Evolutionary conservation across 2,797 vertebrate genomes (phyloP), one percentile per base, ranked within the genome.

Genomic region (Propithecus deckenii): DNA sequence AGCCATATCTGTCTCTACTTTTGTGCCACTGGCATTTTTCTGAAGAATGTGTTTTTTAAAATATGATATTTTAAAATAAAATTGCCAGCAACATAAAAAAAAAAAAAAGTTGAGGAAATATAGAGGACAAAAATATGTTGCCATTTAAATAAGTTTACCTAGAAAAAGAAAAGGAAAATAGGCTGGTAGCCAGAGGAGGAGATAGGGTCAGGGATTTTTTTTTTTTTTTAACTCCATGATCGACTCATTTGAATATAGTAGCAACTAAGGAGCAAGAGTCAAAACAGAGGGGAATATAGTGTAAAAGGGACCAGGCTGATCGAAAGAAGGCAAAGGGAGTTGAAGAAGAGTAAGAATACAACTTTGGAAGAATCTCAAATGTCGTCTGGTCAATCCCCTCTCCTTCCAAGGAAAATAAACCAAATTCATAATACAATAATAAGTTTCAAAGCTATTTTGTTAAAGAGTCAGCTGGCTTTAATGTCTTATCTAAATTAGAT

Each of bases 51-150:
- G 17, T 43, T 79, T 91, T 85, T 55, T 11, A 28, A 93, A 94
- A 75, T 74, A 61, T 12, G 23, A 4, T 50, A 74, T 91, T 95
- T 94, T n/a, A 95, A 88, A 91, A 86, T 91, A 92, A 94, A 96
- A 75, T 32, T 92, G 72, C 22, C 30, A 52, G 52, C 5, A 93
- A 71, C 80, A 88, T 88, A 55, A 23, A 43, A 43, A 43, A 41
- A 35, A 35, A 38, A 38, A 43, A 8, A 65, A 50, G 13, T 11
- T 43, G 32, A 87, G 38, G 48, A 74, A 50, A 67, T 72, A 8
- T 0, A 30, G 46, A 88, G 86, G 69, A 78, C 20, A 30, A 8
- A 5, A 55, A 90, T 69, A 67, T 48, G 30, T 65, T 75, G 22
- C 13, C 59, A 71, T n/a, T 52, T 57, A 71, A 89, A 11, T 67